phyloP scores from a whole-genome alignment of 2,797 vertebrate species.

The Alcedo atthis region DNA sequence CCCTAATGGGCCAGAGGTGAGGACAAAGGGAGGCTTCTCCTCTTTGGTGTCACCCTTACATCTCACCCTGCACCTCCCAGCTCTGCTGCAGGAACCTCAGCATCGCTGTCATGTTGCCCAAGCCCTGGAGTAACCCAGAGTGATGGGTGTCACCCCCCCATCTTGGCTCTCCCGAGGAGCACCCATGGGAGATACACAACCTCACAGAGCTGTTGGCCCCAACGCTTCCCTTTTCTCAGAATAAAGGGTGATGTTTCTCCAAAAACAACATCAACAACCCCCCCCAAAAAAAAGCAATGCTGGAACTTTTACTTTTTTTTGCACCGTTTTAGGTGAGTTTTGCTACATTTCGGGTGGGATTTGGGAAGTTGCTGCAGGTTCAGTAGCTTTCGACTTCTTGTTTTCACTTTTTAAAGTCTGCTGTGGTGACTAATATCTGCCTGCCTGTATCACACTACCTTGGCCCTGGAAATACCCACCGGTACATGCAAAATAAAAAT shows the following conservation, averaged over 20 bases:
- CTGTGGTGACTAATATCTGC: conserved; percentile 66
- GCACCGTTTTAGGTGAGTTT: conserved; percentile 44
- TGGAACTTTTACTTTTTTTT: conserved; percentile 47
- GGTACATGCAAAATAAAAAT: background rate
- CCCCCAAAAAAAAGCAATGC: background rate
- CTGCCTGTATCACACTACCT: conserved; percentile 6
- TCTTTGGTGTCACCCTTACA: background rate
- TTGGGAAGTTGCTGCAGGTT: conserved; percentile 73
- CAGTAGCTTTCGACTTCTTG: conserved; percentile 59
- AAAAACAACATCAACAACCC: background rate
- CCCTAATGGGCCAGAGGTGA: rapidly evolving
- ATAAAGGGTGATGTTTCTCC: background rate
- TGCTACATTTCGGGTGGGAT: conserved; percentile 64
- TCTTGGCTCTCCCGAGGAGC: background rate
- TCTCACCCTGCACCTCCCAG: conserved; percentile 40
- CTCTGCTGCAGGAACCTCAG: conserved; percentile 75
- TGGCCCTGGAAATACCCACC: conserved; percentile 59
- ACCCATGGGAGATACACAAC: background rate
- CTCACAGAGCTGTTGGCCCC: background rate
- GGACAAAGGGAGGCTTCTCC: background rate
- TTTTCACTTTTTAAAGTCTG: conserved; percentile 79
- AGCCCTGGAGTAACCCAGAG: conserved; percentile 40
- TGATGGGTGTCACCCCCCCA: background rate
- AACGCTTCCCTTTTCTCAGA: conserved; percentile 74
- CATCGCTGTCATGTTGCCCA: conserved; percentile 70